Percentiles rank a stretch among this genome's conserved stretches.
Evolutionary conservation across 2,888 invertebrate genomes (phyloP).

Genomic region (Coleophora flavipennella): DNA sequence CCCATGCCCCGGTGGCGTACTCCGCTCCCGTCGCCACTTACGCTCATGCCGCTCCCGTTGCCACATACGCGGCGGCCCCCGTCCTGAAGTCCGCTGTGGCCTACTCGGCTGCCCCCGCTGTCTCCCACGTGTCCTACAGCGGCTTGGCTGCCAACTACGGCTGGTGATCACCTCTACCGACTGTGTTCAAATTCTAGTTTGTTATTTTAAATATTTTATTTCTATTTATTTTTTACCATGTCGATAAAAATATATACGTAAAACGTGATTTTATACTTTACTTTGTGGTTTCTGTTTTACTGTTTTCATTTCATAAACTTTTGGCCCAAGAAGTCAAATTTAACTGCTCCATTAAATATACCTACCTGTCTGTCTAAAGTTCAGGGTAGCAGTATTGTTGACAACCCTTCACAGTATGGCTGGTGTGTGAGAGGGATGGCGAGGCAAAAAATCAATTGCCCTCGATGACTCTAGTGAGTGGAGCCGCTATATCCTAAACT

Average conservation of each 20-base stretch:
- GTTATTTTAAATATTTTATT: constrained; percentile 40
- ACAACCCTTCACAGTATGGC: no score
- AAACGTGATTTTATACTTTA: constrained; percentile 17
- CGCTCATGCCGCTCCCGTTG: constrained; percentile 20
- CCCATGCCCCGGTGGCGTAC: constrained; percentile 42
- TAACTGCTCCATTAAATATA: no score
- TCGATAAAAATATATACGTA: constrained; percentile 43
- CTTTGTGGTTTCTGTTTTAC: no score
- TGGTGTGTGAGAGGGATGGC: no score
- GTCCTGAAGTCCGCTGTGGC: constrained; percentile 55
- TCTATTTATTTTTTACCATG: constrained; percentile 56
- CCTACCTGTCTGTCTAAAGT: no score
- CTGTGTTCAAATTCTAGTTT: constrained; percentile 38
- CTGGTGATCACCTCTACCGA: constrained; percentile 65
- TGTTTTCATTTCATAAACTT: no score
- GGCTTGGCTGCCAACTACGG: constrained; percentile 76
- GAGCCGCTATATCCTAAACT: no score
- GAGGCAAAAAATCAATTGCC: no score
- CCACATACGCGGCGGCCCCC: constrained; percentile 39
- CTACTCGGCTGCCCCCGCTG: constrained; percentile 74
- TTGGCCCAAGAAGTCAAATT: no score
- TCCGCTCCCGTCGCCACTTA: constrained; percentile 43
- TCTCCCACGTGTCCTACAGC: constrained; percentile 76
- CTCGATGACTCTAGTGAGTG: no score
- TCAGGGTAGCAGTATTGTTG: no score